Conservation (phyloP, 2,888 invertebrate genomes). For the Dicycla oo region DNA sequence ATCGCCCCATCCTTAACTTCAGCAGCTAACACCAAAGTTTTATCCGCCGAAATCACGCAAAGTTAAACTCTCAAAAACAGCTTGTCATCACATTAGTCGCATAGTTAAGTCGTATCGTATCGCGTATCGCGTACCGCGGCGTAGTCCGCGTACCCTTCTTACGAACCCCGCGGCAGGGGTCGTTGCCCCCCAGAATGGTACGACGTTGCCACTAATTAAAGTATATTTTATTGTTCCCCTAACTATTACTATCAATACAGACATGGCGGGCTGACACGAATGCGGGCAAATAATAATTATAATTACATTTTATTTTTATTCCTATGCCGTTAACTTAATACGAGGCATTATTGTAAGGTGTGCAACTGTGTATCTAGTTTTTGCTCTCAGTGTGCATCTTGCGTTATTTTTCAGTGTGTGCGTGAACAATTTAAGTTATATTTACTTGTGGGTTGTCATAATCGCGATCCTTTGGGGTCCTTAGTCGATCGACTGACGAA, state of each 20-base stretch:
- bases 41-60: slow-evolving; percentile 55
- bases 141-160: slow-evolving; percentile 62
- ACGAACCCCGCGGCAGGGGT: slow-evolving; percentile 61
- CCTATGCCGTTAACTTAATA: slow-evolving; percentile 34
- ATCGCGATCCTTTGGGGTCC: slow-evolving; percentile 38
- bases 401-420: slow-evolving; percentile 25
- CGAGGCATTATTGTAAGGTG: slow-evolving; percentile 25
- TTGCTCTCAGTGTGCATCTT: slow-evolving; percentile 35
- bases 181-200: slow-evolving; percentile 72
- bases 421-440: slow-evolving; percentile 42
- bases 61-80: slow-evolving; percentile 44
- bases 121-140: slow-evolving; percentile 62
- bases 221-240: slow-evolving; percentile 89
- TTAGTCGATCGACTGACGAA: slow-evolving; percentile 3
- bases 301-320: slow-evolving; percentile 88
- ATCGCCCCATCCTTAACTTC: slow-evolving; percentile 38
- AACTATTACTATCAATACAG: slow-evolving; percentile 83
- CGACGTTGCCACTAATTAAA: slow-evolving; percentile 83
- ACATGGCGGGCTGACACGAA: slow-evolving; percentile 83
- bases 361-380: slow-evolving; percentile 29
- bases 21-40: slow-evolving; percentile 49
- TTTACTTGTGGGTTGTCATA: slow-evolving; percentile 45
- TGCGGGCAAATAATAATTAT: slow-evolving; percentile 90
- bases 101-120: slow-evolving; percentile 60
- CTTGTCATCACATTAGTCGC: slow-evolving; percentile 56